These are phyloP conservation scores for Axea sp. DNA, from an alignment of 2,888 invertebrate genomes.

Conservation along the genomic window DNA sequence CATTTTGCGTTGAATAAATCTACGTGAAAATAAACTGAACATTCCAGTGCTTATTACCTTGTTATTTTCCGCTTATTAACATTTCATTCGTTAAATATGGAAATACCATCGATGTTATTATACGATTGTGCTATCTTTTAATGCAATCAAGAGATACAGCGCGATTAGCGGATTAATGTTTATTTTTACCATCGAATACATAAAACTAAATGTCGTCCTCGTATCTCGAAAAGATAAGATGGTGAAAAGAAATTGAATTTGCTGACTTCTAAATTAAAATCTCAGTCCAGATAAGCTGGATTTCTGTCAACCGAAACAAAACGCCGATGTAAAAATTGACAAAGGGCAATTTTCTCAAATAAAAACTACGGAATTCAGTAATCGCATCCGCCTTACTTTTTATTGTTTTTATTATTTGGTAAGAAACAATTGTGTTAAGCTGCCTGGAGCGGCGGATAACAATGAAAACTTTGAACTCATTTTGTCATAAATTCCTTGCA, in stretches of 20 bases:
- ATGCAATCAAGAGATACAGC: slow-evolving; percentile 3
- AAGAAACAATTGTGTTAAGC: slow-evolving; percentile 11
- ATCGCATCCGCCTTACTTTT: neutral
- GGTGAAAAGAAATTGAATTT: slow-evolving; percentile 26
- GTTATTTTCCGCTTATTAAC: too few relatives aligned
- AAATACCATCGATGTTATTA: too few relatives aligned
- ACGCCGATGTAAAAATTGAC: neutral
- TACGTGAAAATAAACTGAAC: neutral
- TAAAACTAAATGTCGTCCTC: slow-evolving; percentile 19
- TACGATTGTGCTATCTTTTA: too few relatives aligned
- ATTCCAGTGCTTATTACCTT: too few relatives aligned
- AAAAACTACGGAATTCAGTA: slow-evolving; percentile 5
- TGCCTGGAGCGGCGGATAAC: neutral
- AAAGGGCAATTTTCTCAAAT: too few relatives aligned
- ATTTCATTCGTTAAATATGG: too few relatives aligned
- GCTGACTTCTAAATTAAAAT: slow-evolving; percentile 21
- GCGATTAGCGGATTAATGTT: slow-evolving; percentile 30
- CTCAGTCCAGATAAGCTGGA: slow-evolving; percentile 3
- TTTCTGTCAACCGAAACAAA: neutral
- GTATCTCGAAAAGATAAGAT: slow-evolving; percentile 27
- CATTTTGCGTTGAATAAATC: neutral
- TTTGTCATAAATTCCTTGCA: slow-evolving; percentile 1
- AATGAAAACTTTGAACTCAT: slow-evolving; percentile 9
- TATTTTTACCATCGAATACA: slow-evolving; percentile 37
- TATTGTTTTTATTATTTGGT: slow-evolving; percentile 10